Conservation (phyloP, 2,888 invertebrate genomes). For the Drosophila prostipennis region DNA sequence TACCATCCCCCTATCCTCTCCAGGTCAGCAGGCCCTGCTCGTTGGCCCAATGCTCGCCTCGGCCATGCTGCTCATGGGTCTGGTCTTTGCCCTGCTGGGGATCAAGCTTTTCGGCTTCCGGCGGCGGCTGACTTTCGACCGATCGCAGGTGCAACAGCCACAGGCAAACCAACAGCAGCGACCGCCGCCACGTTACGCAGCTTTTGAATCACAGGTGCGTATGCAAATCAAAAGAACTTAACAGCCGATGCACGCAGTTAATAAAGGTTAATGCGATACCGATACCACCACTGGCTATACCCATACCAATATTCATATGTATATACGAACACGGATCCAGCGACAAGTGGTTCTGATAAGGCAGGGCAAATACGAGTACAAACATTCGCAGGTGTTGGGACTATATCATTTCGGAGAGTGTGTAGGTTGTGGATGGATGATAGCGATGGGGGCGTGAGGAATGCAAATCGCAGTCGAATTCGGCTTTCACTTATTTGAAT, state of each 20-base stretch:
- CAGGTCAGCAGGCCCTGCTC: constrained; percentile 44
- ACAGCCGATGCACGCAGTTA: constrained; percentile 60
- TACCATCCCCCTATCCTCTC: background rate
- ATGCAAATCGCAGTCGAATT: constrained; percentile 18
- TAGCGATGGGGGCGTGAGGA: constrained; percentile 40
- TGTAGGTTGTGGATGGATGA: constrained; percentile 1
- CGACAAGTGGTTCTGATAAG: constrained; percentile 56
- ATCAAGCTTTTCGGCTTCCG: constrained; percentile 85
- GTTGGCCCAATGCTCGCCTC: constrained; percentile 53
- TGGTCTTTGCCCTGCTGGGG: constrained; percentile 82
- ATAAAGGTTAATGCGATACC: constrained; percentile 59
- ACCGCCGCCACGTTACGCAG: constrained; percentile 66
- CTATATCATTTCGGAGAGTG: constrained; percentile 19
- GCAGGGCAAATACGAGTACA: constrained; percentile 28
- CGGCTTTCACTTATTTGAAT: constrained; percentile 28
- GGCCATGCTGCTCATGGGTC: constrained; percentile 64
- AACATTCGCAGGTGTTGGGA: constrained; percentile 22
- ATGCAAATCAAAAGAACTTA: constrained; percentile 33
- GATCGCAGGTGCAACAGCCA: constrained; percentile 27
- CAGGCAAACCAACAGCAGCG: constrained; percentile 30
- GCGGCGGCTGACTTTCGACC: constrained; percentile 82
- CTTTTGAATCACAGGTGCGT: constrained; percentile 68
- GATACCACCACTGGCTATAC: constrained; percentile 38
- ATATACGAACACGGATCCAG: constrained; percentile 6
- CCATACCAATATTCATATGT: constrained; percentile 25